phyloP scores from a whole-genome alignment of 2,113 vertebrate species.

The Podilymbus podiceps region DNA sequence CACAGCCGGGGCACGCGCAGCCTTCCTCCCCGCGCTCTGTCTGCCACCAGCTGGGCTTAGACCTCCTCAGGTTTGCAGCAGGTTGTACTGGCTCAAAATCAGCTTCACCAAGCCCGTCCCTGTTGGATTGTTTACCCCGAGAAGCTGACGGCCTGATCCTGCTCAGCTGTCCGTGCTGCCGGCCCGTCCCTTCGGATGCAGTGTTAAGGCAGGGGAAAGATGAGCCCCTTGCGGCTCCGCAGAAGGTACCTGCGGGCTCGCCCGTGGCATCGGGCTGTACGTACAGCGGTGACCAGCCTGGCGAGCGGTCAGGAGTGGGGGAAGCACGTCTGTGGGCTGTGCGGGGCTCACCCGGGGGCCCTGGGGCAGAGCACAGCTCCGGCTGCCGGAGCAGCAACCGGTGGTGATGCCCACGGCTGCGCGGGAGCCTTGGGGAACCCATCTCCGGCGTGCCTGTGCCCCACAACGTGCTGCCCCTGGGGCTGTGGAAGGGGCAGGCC shows the following conservation, averaged over 20 bases:
- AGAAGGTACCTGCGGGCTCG: not conserved
- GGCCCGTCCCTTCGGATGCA: rapidly evolving
- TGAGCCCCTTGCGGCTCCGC: rapidly evolving
- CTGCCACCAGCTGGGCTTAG: no score
- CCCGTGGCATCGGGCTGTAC: rapidly evolving
- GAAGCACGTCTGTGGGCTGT: rapidly evolving
- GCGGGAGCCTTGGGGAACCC: not conserved
- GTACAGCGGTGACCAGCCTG: rapidly evolving
- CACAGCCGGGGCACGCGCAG: rapidly evolving
- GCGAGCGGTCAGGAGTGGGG: not conserved
- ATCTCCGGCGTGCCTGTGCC: no score
- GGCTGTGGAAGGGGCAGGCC: not conserved
- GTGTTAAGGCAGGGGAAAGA: not conserved
- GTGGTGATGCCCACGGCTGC: rapidly evolving
- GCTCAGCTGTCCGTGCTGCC: not conserved
- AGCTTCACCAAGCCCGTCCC: not conserved
- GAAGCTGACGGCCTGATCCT: not conserved
- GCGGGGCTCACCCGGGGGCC: not conserved
- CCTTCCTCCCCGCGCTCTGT: no score
- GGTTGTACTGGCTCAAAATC: not conserved
- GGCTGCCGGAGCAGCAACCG: not conserved
- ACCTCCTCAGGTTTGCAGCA: not conserved
- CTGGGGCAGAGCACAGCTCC: not conserved
- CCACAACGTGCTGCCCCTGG: rapidly evolving
- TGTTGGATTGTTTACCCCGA: rapidly evolving